Conservation (phyloP, 2,113 vertebrate species). For the Sander lucioperca region DNA sequence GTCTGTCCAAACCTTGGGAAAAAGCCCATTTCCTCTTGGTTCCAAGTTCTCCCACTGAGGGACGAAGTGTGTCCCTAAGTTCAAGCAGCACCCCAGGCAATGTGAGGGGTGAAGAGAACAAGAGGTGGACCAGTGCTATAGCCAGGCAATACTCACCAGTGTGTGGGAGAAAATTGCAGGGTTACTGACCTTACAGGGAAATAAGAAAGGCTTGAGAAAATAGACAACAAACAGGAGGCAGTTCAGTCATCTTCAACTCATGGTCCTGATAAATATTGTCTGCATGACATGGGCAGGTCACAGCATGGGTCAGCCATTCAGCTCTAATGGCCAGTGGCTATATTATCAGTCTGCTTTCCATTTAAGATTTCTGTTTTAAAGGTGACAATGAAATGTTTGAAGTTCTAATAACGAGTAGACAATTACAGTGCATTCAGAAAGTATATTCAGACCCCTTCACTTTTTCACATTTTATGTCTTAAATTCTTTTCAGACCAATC, state of each 20-base stretch:
- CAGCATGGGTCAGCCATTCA: constrained; percentile 36
- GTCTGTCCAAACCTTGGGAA: constrained; percentile 73
- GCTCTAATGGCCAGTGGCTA: constrained; percentile 29
- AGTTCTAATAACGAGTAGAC: not conserved
- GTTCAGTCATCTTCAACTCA: constrained; percentile 69
- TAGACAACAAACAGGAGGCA: constrained; percentile 77
- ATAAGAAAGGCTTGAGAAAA: constrained; percentile 81
- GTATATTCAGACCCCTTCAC: not conserved
- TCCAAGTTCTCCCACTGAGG: constrained; percentile 83
- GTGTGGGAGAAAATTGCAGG: constrained; percentile 83
- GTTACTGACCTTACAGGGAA: constrained; percentile 79
- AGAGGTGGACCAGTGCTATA: constrained; percentile 65
- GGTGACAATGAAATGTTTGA: constrained; percentile 13
- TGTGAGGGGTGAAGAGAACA: constrained; percentile 69
- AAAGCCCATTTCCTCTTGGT: constrained; percentile 74
- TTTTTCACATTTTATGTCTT: not conserved
- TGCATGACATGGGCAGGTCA: constrained; percentile 66
- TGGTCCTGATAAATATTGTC: constrained; percentile 64
- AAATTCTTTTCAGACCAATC: too few relatives aligned
- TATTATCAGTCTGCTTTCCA: constrained; percentile 45
- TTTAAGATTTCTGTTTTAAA: constrained; percentile 22
- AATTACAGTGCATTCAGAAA: not conserved
- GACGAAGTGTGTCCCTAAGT: constrained; percentile 79
- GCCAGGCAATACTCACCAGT: constrained; percentile 66
- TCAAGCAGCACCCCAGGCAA: constrained; percentile 81